Percentiles rank a stretch among this genome's conserved stretches.
These are phyloP conservation scores for Euschistus heros DNA, from an alignment of 1,140 invertebrate genomes.

Conservation along the genomic window DNA sequence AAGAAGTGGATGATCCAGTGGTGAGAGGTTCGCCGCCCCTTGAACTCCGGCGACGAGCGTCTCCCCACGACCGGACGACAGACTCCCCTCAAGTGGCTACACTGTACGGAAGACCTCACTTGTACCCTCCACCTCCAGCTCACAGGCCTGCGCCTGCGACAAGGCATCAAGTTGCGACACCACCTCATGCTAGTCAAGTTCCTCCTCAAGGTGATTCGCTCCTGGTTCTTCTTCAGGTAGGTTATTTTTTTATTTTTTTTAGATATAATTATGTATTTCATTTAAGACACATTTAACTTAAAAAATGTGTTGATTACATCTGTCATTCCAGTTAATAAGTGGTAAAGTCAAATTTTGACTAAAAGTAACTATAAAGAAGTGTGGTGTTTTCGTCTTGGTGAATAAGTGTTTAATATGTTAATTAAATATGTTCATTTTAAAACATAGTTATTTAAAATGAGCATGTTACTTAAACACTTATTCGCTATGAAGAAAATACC, in stretches of 20 bases:
- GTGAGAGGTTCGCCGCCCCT: slow-evolving; percentile 50
- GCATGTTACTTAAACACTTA: no score
- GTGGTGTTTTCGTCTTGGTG: no score
- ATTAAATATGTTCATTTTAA: no score
- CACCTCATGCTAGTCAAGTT: slow-evolving; percentile 61
- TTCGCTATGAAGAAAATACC: no score
- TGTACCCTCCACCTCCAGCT: slow-evolving; percentile 46
- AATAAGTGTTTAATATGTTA: no score
- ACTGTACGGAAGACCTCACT: slow-evolving; percentile 49
- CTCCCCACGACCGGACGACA: slow-evolving; percentile 62
- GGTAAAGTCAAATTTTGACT: no score
- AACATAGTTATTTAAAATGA: no score
- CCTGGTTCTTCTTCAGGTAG: slow-evolving; percentile 58
- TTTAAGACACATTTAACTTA: no score
- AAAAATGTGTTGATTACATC: no score
- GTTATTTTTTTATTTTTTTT: slow-evolving; percentile 27
- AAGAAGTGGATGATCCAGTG: slow-evolving; percentile 34
- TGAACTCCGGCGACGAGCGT: slow-evolving; percentile 49
- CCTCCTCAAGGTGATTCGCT: slow-evolving; percentile 67
- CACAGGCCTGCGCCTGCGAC: slow-evolving; percentile 34
- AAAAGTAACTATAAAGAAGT: no score
- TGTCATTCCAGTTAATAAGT: no score
- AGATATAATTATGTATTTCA: no score
- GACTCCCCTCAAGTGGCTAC: slow-evolving; percentile 63
- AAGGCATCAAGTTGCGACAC: slow-evolving; percentile 47